Percentiles rank a stretch among this genome's conserved stretches.
Conservation (phyloP, 2,797 vertebrate species). For the Hozukius guyotensis region DNA sequence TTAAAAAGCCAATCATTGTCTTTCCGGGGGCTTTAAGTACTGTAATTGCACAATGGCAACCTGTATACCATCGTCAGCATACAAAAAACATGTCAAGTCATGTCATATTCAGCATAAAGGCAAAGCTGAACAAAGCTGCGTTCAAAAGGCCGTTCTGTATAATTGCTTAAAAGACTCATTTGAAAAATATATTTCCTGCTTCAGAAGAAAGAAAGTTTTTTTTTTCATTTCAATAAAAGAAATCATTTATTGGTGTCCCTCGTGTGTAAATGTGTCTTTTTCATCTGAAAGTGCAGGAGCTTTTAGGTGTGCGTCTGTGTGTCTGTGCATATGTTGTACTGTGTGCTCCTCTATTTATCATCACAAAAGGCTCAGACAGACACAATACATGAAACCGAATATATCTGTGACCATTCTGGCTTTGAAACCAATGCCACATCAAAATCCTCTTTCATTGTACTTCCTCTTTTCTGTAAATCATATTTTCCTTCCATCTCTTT, state of each 20-base stretch:
- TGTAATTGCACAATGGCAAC: constrained; percentile 16
- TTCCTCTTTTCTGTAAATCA: constrained; percentile 8
- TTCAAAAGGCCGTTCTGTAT: constrained; percentile 44
- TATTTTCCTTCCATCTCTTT: not conserved
- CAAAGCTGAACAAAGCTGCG: constrained; percentile 24
- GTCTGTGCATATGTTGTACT: constrained; percentile 17
- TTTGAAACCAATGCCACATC: constrained; percentile 47
- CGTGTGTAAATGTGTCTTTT: constrained; percentile 61
- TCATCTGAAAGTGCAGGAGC: constrained; percentile 28
- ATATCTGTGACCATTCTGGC: constrained; percentile 15
- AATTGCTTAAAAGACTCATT: constrained; percentile 50
- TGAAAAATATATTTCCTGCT: constrained; percentile 46
- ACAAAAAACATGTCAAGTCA: constrained; percentile 6
- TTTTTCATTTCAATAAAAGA: constrained; percentile 66
- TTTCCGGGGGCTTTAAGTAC: not conserved
- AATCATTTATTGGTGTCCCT: constrained; percentile 59
- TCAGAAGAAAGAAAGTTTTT: constrained; percentile 28
- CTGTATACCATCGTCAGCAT: constrained; percentile 4
- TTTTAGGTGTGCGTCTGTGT: constrained; percentile 38
- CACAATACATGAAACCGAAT: constrained; percentile 18
- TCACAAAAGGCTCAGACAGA: constrained; percentile 30
- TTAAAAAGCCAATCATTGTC: not conserved
- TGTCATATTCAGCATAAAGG: constrained; percentile 1
- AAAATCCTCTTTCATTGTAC: constrained; percentile 2
- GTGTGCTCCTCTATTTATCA: constrained; percentile 36